Percentiles rank a stretch among this genome's conserved stretches.
These are phyloP conservation scores for Nyctereutes procyonoides DNA, from an alignment of 2,113 vertebrate genomes.

Conservation along the genomic window DNA sequence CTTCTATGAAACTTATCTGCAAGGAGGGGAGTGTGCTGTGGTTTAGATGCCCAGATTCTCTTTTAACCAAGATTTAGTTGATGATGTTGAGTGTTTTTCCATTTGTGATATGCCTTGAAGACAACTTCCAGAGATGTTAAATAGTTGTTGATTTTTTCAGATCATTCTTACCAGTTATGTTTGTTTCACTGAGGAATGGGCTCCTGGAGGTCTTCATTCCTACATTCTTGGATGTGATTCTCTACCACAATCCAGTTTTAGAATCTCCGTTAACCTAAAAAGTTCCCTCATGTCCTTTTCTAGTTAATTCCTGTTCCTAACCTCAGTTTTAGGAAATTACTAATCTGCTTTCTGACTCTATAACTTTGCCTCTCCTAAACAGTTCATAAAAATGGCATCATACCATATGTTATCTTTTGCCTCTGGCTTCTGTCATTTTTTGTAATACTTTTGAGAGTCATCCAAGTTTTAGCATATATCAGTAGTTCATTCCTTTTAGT, in stretches of 20 bases:
- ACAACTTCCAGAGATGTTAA: not conserved
- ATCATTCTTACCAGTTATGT: not conserved
- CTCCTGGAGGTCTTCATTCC: no score
- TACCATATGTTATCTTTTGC: not conserved
- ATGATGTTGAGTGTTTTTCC: not conserved
- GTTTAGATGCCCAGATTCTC: not conserved
- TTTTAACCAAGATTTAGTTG: not conserved
- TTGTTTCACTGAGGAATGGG: not conserved
- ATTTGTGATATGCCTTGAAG: not conserved
- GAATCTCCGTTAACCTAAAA: not conserved
- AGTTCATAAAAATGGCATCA: not conserved
- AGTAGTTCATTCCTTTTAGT: not conserved
- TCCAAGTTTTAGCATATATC: not conserved
- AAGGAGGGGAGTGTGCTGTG: not conserved
- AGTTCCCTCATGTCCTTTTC: not conserved
- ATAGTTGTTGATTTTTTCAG: not conserved
- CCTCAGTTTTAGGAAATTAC: not conserved
- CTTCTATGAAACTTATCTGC: not conserved
- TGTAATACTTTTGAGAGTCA: not conserved
- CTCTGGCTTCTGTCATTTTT: not conserved
- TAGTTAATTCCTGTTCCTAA: not conserved
- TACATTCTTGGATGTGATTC: not conserved
- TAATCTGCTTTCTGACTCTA: not conserved
- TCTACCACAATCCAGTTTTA: not conserved
- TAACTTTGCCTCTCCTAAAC: not conserved